Conservation (phyloP, 2,113 vertebrate genomes). For the Ictalurus punctatus region DNA sequence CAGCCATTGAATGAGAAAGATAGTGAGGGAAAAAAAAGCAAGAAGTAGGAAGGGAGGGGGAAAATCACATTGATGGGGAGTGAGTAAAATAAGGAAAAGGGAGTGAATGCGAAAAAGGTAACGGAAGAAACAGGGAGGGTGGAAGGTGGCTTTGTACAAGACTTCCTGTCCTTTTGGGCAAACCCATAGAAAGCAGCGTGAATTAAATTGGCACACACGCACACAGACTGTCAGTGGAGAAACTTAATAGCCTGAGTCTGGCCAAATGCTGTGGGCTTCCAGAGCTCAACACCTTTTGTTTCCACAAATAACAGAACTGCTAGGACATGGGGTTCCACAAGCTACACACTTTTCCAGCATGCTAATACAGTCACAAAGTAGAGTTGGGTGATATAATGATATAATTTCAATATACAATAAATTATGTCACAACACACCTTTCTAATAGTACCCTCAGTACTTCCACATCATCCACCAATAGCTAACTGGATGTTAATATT, state of each 20-base stretch:
- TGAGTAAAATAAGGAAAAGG: constrained; percentile 41
- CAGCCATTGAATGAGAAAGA: background rate
- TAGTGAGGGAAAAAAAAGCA: background rate
- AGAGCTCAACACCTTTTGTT: constrained; percentile 63
- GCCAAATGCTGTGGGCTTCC: constrained; percentile 40
- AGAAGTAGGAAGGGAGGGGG: constrained; percentile 37
- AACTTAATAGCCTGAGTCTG: constrained; percentile 62
- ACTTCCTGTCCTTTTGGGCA: constrained; percentile 70
- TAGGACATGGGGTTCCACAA: constrained; percentile 52
- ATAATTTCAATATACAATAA: background rate
- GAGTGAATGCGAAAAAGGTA: constrained; percentile 31
- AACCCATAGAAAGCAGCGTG: constrained; percentile 50
- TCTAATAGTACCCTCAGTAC: background rate
- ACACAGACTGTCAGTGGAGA: constrained; percentile 56
- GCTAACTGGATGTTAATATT: background rate
- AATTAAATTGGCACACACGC: constrained; percentile 51
- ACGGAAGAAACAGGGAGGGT: constrained; percentile 58
- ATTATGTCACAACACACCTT: background rate
- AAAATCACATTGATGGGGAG: constrained; percentile 31
- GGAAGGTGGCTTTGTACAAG: constrained; percentile 66
- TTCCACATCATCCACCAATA: background rate
- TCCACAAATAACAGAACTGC: constrained; percentile 65
- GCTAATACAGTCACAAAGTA: constrained; percentile 52
- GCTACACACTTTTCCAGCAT: constrained; percentile 52
- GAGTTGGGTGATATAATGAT: background rate